These are phyloP conservation scores for Clepsis dumicolana DNA, from an alignment of 2,888 invertebrate genomes.

Conservation along the genomic window DNA sequence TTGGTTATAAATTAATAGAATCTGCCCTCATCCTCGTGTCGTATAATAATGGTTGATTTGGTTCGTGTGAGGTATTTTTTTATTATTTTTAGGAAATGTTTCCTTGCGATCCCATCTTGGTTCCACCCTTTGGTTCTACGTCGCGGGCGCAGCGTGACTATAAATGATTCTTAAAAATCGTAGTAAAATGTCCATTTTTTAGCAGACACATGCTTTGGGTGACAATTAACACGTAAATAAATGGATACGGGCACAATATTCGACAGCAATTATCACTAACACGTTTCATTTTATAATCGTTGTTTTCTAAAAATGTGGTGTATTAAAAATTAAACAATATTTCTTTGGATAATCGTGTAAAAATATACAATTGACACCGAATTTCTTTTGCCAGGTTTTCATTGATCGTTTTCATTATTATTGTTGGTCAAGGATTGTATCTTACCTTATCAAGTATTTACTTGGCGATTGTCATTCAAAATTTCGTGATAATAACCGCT, in stretches of 20 bases:
- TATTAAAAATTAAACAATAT: no score
- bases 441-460: no score
- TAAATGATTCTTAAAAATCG: constrained; percentile 32
- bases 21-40: constrained; percentile 80
- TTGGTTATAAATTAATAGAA: constrained; percentile 86
- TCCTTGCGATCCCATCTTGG: constrained; percentile 63
- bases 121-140: constrained; percentile 66
- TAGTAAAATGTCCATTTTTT: constrained; percentile 12
- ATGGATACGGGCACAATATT: neutral
- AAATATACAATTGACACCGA: no score
- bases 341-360: no score
- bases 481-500: no score
- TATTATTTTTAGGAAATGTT: constrained; percentile 73
- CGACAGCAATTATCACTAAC: neutral
- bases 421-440: no score
- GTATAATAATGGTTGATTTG: constrained; percentile 81
- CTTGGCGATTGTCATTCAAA: no score
- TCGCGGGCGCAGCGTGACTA: constrained; percentile 26
- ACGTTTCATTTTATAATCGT: neutral
- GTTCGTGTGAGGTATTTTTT: constrained; percentile 85
- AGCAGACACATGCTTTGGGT: constrained; percentile 9
- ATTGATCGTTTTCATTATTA: no score
- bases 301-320: neutral
- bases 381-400: no score
- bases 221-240: constrained; percentile 7